Conservation (phyloP, 2,113 vertebrate species). For the Rhinogobius similis region DNA sequence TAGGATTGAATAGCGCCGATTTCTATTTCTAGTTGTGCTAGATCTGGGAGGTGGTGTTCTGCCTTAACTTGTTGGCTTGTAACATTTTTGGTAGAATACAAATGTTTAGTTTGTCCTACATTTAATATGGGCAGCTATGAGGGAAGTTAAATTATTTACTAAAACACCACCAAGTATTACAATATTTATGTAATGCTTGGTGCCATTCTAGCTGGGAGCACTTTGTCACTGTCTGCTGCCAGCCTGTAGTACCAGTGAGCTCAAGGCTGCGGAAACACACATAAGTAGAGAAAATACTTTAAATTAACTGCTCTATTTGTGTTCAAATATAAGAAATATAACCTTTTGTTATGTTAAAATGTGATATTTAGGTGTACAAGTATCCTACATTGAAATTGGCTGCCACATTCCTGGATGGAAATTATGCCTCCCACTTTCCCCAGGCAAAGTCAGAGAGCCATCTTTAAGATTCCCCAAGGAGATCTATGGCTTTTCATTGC, state of each 20-base stretch:
- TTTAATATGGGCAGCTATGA: constrained; percentile 22
- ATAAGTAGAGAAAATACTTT: background rate
- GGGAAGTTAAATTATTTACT: constrained; percentile 56
- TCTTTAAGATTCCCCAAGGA: background rate
- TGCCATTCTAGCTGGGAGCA: constrained; percentile 33
- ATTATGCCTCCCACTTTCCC: constrained; percentile 1
- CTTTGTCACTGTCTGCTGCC: constrained; percentile 23
- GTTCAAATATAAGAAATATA: background rate
- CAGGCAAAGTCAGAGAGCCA: background rate
- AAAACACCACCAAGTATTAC: constrained; percentile 26
- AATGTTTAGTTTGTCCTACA: constrained; percentile 31
- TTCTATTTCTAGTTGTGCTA: constrained; percentile 5
- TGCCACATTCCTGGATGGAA: constrained; percentile 12
- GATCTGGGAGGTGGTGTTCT: background rate
- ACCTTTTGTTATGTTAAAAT: background rate
- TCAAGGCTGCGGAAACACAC: background rate
- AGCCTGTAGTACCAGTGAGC: background rate
- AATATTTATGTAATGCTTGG: constrained; percentile 49
- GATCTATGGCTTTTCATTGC: constrained; percentile 2
- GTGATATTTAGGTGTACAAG: constrained; percentile 7
- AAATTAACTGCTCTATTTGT: background rate
- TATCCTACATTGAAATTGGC: constrained; percentile 17
- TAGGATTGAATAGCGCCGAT: background rate
- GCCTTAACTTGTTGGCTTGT: background rate
- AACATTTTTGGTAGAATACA: background rate